Evolutionary conservation across 2,888 invertebrate genomes (phyloP).

Genomic region (Microctonus hyperodae): DNA sequence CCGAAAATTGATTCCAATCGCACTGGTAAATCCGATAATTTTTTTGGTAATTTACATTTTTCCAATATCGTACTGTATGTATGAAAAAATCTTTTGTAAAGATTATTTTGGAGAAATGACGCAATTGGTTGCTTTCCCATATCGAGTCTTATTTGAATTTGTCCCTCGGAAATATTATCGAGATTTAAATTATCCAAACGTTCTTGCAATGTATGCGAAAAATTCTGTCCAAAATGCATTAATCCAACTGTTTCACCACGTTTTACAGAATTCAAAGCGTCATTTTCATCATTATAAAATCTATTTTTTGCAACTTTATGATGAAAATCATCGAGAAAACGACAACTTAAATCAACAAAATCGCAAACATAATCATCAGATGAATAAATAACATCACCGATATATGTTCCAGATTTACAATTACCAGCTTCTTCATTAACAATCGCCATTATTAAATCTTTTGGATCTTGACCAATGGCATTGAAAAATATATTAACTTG

Average conservation of each 20-base stretch:
- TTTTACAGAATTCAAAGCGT: conserved; percentile 67
- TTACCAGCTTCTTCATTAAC: conserved; percentile 77
- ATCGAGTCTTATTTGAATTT: conserved; percentile 76
- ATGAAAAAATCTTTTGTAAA: conserved; percentile 73
- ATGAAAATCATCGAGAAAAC: conserved; percentile 69
- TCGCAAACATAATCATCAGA: conserved; percentile 62
- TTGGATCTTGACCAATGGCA: conserved; percentile 80
- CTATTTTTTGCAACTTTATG: conserved; percentile 64
- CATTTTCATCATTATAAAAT: conserved; percentile 64
- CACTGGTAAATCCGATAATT: conserved; percentile 70
- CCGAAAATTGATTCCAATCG: conserved; percentile 77
- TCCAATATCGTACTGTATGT: conserved; percentile 72
- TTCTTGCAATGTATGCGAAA: conserved; percentile 70
- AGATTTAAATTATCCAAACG: conserved; percentile 65
- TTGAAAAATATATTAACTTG: conserved; percentile 82
- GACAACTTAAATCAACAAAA: conserved; percentile 69
- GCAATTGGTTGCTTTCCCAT: conserved; percentile 86
- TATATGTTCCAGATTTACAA: conserved; percentile 60
- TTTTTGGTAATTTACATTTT: conserved; percentile 71
- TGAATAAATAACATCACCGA: conserved; percentile 61
- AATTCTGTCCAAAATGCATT: conserved; percentile 75
- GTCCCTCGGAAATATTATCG: conserved; percentile 63
- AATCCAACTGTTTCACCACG: conserved; percentile 70
- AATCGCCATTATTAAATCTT: conserved; percentile 75
- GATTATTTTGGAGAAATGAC: conserved; percentile 73